These are phyloP conservation scores for Apodemia duryi DNA, from an alignment of 2,888 invertebrate species.

Conservation along the genomic window DNA sequence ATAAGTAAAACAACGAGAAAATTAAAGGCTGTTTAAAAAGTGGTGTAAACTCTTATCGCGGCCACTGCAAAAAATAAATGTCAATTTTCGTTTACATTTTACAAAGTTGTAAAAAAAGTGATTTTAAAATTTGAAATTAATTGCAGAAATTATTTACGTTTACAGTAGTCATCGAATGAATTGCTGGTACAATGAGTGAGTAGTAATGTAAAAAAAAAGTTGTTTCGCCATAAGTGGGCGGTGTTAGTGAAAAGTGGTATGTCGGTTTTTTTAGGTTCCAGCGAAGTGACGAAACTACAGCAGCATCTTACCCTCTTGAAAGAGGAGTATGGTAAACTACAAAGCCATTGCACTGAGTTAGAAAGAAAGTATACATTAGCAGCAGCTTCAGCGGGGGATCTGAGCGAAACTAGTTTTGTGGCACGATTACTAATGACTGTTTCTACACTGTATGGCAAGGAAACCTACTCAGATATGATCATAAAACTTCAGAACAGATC, in stretches of 20 bases:
- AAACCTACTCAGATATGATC: conserved; percentile 89
- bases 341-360: conserved; percentile 88
- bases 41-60: neutral
- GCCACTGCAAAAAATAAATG: conserved; percentile 30
- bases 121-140: conserved; percentile 5
- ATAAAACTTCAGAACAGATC: conserved; percentile 85
- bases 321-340: conserved; percentile 94
- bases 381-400: conserved; percentile 82
- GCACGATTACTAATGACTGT: conserved; percentile 89
- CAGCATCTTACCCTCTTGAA: conserved; percentile 91
- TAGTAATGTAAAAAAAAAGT: neutral
- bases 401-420: conserved; percentile 90
- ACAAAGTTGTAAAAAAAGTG: conserved; percentile 5
- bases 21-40: neutral
- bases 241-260: conserved; percentile 41
- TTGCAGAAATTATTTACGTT: neutral
- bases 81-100: conserved; percentile 16
- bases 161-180: neutral
- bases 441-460: conserved; percentile 88
- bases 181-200: conserved; percentile 17
- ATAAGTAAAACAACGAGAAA: neutral
- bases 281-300: conserved; percentile 84
- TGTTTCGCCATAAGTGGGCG: conserved; percentile 51
- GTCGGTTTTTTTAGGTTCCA: conserved; percentile 65
- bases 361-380: conserved; percentile 91